A percentile compares a stretch with the other conserved stretches of the same genome.
Conservation (phyloP, 2,113 vertebrate species). For the Dasyornis broadbenti region DNA sequence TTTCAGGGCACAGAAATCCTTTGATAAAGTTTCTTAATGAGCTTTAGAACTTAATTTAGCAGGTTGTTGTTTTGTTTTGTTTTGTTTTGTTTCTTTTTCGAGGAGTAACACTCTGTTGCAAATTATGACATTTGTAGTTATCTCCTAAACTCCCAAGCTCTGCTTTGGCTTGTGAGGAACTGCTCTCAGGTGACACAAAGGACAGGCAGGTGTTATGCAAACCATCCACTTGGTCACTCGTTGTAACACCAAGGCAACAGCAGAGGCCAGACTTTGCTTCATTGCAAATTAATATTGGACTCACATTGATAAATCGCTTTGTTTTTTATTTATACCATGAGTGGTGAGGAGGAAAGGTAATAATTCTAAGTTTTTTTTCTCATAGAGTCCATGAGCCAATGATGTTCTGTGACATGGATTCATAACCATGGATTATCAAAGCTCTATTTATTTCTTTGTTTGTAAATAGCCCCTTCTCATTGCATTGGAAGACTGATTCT, state of each 20-base stretch:
- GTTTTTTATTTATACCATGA: neutral
- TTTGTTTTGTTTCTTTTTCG: too few species aligned
- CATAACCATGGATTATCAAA: neutral
- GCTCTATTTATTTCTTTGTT: neutral
- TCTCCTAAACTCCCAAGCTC: neutral
- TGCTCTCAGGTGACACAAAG: neutral
- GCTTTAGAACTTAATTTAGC: neutral
- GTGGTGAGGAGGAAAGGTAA: neutral
- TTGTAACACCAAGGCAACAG: neutral
- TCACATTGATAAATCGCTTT: neutral
- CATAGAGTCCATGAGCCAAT: neutral
- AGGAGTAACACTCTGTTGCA: neutral
- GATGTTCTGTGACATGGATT: neutral
- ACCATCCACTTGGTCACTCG: neutral
- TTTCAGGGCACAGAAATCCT: neutral
- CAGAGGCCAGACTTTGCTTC: neutral
- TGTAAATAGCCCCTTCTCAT: neutral
- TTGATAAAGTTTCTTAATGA: neutral
- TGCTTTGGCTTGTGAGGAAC: neutral
- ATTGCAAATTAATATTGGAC: neutral
- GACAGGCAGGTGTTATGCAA: neutral
- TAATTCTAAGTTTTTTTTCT: neutral
- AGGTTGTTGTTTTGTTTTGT: fast-evolving
- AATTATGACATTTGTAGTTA: neutral
- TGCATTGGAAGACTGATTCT: neutral